These are phyloP conservation scores for Molorchus minor DNA, from an alignment of 2,888 invertebrate genomes.

Conservation along the genomic window DNA sequence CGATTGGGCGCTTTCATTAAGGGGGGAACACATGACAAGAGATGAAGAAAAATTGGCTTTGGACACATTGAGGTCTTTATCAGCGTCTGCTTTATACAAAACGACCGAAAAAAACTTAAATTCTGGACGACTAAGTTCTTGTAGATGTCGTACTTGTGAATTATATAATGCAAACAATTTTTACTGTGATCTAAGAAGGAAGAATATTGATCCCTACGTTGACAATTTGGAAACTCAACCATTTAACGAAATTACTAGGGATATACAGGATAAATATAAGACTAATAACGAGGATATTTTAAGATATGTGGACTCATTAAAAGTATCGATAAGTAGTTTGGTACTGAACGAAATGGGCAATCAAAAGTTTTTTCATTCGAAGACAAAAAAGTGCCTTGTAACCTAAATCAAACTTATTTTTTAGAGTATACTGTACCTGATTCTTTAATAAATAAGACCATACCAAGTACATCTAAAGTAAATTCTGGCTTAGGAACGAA, in stretches of 20 bases:
- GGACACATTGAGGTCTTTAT: conserved; percentile 59
- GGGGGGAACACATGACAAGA: conserved; percentile 60
- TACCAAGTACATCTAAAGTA: conserved; percentile 55
- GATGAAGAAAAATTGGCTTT: conserved; percentile 60
- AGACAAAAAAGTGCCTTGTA: conserved; percentile 40
- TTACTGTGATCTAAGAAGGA: conserved; percentile 45
- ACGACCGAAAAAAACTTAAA: conserved; percentile 50
- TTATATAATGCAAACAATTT: conserved; percentile 51
- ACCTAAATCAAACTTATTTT: conserved; percentile 59
- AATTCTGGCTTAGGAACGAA: conserved; percentile 56
- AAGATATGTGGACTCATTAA: conserved; percentile 61
- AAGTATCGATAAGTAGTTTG: conserved; percentile 61
- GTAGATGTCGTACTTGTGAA: conserved; percentile 56
- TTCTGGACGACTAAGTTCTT: conserved; percentile 36
- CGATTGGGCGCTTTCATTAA: conserved; percentile 55
- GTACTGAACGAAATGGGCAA: conserved; percentile 62
- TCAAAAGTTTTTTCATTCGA: conserved; percentile 55
- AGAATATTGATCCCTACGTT: conserved; percentile 6
- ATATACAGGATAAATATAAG: conserved; percentile 38
- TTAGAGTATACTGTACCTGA: conserved; percentile 63
- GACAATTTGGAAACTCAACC: conserved; percentile 2
- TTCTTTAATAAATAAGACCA: conserved; percentile 45
- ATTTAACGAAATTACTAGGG: conserved; percentile 35
- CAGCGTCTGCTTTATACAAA: conserved; percentile 57
- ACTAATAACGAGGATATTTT: conserved; percentile 37